Conservation (phyloP, 2,888 invertebrate genomes). For the Proisotoma minuta region DNA sequence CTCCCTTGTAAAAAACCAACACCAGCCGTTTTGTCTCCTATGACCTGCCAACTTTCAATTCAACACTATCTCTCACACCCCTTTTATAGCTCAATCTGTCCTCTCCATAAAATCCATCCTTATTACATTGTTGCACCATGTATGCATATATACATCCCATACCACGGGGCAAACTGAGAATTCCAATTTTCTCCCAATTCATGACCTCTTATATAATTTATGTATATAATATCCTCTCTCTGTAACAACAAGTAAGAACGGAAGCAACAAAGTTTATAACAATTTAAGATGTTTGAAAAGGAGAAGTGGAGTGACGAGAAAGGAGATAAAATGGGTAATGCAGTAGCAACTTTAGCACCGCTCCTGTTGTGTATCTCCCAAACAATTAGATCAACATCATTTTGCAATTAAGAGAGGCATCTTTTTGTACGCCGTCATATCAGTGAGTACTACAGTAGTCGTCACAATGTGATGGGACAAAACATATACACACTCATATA, state of each 20-base stretch:
- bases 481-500: too few species aligned
- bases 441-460: conserved; percentile 3
- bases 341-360: conserved; percentile 22
- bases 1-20: conserved; percentile 18
- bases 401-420: conserved; percentile 47
- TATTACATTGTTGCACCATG: too few species aligned
- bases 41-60: conserved; percentile 22
- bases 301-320: conserved; percentile 2
- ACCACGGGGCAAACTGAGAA: too few species aligned
- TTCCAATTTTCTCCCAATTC: too few species aligned
- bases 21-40: conserved; percentile 11
- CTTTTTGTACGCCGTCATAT: conserved; percentile 22
- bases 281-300: too few species aligned
- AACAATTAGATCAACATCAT: conserved; percentile 48
- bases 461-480: neutral
- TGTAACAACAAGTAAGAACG: too few species aligned
- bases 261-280: too few species aligned
- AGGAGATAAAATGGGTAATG: conserved; percentile 19
- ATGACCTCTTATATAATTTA: too few species aligned
- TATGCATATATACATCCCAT: too few species aligned
- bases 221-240: too few species aligned
- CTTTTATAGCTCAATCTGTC: conserved; percentile 27
- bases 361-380: conserved; percentile 27
- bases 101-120: conserved; percentile 31
- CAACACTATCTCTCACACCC: conserved; percentile 2